phyloP scores from a whole-genome alignment of 2,113 vertebrate genomes.

The Gopherus evgoodei region DNA sequence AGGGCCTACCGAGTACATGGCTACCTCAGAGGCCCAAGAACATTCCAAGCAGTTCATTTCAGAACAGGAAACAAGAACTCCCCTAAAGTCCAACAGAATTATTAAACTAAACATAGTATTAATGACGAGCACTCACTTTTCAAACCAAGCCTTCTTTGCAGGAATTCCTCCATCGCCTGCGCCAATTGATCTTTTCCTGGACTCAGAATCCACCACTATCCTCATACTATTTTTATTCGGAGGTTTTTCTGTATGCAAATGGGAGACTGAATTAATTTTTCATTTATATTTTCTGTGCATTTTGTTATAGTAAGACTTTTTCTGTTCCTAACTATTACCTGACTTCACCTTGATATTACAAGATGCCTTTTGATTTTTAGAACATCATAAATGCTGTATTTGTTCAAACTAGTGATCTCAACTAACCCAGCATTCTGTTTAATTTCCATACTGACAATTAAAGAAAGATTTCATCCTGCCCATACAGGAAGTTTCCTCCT shows the following conservation, averaged over 20 bases:
- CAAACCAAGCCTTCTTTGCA: conserved; percentile 95
- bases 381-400: not conserved
- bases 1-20: not conserved
- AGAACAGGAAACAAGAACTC: not conserved
- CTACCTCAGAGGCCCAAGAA: not conserved
- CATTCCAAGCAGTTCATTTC: not conserved
- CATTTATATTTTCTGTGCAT: not conserved
- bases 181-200: conserved; percentile 89
- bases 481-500: not conserved
- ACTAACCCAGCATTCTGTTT: not conserved
- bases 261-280: conserved; percentile 22
- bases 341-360: not conserved
- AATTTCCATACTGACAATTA: not conserved
- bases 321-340: not conserved
- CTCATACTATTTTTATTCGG: conserved; percentile 92
- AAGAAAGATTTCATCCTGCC: not conserved
- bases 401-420: not conserved
- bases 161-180: conserved; percentile 84
- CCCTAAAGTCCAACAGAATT: not conserved
- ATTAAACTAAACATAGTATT: not conserved
- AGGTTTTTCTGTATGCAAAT: conserved; percentile 87
- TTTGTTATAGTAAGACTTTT: not conserved
- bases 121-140: conserved; percentile 86
- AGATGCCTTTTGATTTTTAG: not conserved
- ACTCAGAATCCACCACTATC: conserved; percentile 95